Percentiles rank a stretch among this genome's conserved stretches.
Evolutionary conservation across 1,140 invertebrate genomes (phyloP).

Genomic region (Diploscapter pachys): DNA sequence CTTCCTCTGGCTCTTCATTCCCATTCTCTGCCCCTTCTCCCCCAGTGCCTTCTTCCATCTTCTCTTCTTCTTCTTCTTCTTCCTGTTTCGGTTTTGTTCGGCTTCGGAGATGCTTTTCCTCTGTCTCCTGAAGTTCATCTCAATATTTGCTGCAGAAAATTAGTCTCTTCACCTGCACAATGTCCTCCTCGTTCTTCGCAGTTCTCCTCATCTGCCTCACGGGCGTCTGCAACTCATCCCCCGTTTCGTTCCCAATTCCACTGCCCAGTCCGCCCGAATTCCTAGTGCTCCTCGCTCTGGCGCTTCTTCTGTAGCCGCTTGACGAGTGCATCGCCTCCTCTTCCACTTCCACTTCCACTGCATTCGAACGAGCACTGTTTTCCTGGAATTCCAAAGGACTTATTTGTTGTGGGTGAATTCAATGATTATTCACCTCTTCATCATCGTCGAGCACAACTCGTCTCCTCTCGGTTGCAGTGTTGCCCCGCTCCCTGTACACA

Average conservation of each 20-base stretch:
- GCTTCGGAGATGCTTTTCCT: background rate
- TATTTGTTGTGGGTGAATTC: too few relatives aligned
- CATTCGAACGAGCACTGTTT: too few relatives aligned
- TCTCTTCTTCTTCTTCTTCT: background rate
- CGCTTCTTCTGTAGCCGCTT: slow-evolving; percentile 1
- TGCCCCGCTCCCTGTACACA: too few relatives aligned
- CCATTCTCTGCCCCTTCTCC: background rate
- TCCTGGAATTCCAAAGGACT: too few relatives aligned
- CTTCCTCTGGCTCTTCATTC: slow-evolving; percentile 10
- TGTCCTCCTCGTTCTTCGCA: slow-evolving; percentile 3
- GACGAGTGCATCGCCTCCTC: too few relatives aligned
- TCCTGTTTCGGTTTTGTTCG: background rate
- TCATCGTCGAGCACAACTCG: too few relatives aligned
- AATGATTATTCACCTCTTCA: too few relatives aligned
- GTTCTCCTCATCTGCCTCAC: slow-evolving; percentile 1
- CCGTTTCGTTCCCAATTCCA: slow-evolving; percentile 3
- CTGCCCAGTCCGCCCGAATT: slow-evolving; percentile 8
- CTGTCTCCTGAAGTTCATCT: background rate
- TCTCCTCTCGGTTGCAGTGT: too few relatives aligned
- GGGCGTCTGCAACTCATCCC: background rate
- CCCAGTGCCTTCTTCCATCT: background rate
- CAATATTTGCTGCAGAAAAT: background rate
- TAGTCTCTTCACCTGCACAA: background rate
- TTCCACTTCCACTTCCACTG: too few relatives aligned
- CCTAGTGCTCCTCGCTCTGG: slow-evolving; percentile 9